phyloP scores from a whole-genome alignment of 2,888 invertebrate species.

The Altica lythri region DNA sequence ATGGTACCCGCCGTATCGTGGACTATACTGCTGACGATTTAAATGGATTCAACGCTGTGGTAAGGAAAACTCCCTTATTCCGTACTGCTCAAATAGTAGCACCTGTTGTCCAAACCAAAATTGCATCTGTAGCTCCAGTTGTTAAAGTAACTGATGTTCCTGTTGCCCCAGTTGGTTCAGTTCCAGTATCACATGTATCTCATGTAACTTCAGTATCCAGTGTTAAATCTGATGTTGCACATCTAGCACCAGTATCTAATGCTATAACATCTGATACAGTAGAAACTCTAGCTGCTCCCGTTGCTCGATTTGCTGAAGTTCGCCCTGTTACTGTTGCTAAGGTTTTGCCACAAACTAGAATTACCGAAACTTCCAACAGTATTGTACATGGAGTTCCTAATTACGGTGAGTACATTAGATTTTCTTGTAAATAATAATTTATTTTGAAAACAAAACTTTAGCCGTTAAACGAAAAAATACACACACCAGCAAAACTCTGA shows the following conservation, averaged over 20 bases:
- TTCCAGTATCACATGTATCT: conserved; percentile 38
- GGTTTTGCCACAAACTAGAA: conserved; percentile 27
- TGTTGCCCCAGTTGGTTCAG: conserved; percentile 3
- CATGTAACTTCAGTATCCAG: background rate
- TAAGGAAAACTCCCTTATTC: conserved; percentile 58
- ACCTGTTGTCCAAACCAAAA: conserved; percentile 26
- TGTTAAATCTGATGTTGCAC: conserved; percentile 4
- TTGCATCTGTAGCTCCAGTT: conserved; percentile 28
- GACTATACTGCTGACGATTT: conserved; percentile 47
- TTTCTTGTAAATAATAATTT: background rate
- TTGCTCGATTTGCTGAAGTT: background rate
- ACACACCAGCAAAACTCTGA: too few relatives aligned
- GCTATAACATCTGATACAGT: background rate
- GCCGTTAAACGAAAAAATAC: too few relatives aligned
- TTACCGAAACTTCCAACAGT: conserved; percentile 18
- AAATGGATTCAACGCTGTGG: conserved; percentile 64
- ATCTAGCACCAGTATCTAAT: conserved; percentile 22
- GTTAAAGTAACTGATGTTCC: conserved; percentile 43
- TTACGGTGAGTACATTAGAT: conserved; percentile 17
- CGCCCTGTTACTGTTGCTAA: conserved; percentile 5
- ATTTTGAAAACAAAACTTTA: too few relatives aligned
- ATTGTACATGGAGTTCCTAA: conserved; percentile 24
- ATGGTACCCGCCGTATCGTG: conserved; percentile 66
- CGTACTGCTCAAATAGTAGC: conserved; percentile 53
- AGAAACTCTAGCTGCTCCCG: background rate